Conservation (phyloP, 2,888 invertebrate species). For the Chesias legatella region DNA sequence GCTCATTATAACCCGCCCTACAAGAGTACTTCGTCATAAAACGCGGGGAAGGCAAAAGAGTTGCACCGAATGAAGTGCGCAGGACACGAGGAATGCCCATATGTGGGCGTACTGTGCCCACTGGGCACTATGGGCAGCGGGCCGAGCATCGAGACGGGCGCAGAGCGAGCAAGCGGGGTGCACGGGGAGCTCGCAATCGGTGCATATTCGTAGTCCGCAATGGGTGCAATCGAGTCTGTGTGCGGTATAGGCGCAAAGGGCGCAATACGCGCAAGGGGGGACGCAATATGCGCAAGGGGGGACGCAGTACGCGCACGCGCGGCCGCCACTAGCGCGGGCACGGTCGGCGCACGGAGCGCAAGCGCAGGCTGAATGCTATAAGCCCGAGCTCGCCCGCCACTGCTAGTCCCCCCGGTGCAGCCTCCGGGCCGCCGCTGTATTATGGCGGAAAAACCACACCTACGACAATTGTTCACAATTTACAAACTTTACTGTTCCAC, state of each 20-base stretch:
- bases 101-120: conserved; percentile 21
- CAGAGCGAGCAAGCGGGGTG: conserved; percentile 24
- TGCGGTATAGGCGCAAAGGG: conserved; percentile 8
- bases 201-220: conserved; percentile 12
- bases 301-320: conserved; percentile 16
- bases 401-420: conserved; percentile 84
- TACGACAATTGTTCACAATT: conserved; percentile 34
- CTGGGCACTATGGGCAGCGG: conserved; percentile 26
- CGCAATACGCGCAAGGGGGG: conserved; percentile 22
- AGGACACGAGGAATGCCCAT: conserved; percentile 25
- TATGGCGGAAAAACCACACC: conserved; percentile 75
- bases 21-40: conserved; percentile 42
- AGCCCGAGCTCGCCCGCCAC: conserved; percentile 73
- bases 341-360: conserved; percentile 33
- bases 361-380: conserved; percentile 63
- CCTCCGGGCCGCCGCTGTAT: conserved; percentile 74
- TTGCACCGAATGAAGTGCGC: conserved; percentile 26
- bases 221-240: conserved; percentile 10
- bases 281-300: conserved; percentile 15
- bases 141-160: conserved; percentile 22
- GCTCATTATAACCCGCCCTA: conserved; percentile 29
- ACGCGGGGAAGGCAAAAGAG: conserved; percentile 36
- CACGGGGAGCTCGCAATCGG: conserved; percentile 6
- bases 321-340: conserved; percentile 9
- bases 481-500: background rate